Evolutionary conservation across 1,140 invertebrate species (phyloP).

Genomic region (Littorina saxatilis): DNA sequence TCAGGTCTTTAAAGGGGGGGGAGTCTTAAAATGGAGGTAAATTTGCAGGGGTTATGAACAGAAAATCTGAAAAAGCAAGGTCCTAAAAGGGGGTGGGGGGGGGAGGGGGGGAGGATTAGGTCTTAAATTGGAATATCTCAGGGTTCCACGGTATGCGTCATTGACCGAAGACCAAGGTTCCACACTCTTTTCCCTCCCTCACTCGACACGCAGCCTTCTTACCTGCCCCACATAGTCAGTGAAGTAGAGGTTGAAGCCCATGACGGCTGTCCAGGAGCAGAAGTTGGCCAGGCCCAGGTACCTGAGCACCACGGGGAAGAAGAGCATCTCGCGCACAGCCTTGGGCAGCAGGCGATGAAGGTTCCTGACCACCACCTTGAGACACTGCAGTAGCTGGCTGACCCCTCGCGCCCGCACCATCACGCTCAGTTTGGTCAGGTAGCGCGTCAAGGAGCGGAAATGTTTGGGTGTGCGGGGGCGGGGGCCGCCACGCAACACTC

Average conservation of each 20-base stretch:
- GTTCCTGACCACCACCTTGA: background rate
- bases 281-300: slow-evolving; percentile 72
- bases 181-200: too few relatives aligned
- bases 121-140: too few relatives aligned
- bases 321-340: slow-evolving; percentile 58
- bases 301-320: slow-evolving; percentile 73
- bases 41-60: too few relatives aligned
- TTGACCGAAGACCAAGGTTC: too few relatives aligned
- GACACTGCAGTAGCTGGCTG: slow-evolving; percentile 18
- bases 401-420: slow-evolving; percentile 25
- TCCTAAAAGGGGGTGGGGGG: too few relatives aligned
- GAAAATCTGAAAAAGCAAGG: too few relatives aligned
- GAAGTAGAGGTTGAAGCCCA: slow-evolving; percentile 78
- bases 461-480: background rate
- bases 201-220: slow-evolving; percentile 5
- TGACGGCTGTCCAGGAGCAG: slow-evolving; percentile 76
- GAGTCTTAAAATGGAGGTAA: too few relatives aligned
- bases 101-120: too few relatives aligned
- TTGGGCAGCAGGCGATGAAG: slow-evolving; percentile 56
- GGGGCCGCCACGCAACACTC: slow-evolving; percentile 22
- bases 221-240: slow-evolving; percentile 78
- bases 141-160: too few relatives aligned
- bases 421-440: slow-evolving; percentile 26
- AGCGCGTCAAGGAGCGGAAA: slow-evolving; percentile 23
- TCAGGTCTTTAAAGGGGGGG: too few relatives aligned